Evolutionary conservation across 2,113 vertebrate genomes (phyloP).

Genomic region (Nothocercus julius): DNA sequence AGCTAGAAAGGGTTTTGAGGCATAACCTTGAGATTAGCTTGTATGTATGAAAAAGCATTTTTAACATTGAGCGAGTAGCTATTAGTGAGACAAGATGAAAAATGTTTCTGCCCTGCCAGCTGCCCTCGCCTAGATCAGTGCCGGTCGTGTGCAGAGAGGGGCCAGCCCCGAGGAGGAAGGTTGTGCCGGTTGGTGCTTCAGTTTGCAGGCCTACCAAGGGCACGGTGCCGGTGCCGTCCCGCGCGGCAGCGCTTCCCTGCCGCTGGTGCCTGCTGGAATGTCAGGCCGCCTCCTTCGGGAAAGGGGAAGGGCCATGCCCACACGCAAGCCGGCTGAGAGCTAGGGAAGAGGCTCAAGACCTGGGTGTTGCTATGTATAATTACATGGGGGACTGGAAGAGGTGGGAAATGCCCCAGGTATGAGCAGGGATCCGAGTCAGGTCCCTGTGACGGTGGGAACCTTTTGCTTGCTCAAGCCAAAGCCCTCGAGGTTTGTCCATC

Average conservation of each 20-base stretch:
- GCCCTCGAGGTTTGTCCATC: accelerated
- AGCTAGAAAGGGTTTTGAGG: background rate
- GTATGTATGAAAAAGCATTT: background rate
- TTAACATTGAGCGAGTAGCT: background rate
- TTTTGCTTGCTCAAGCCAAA: background rate
- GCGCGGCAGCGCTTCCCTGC: background rate
- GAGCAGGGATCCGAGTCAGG: background rate
- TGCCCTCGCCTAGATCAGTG: background rate
- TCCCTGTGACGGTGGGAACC: background rate
- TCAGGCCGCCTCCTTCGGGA: background rate
- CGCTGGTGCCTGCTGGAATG: background rate
- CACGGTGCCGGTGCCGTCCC: background rate
- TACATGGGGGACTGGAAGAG: background rate
- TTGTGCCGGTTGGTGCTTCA: slow-evolving; percentile 22
- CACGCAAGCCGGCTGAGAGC: background rate
- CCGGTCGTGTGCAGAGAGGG: background rate
- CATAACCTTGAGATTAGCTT: slow-evolving; percentile 10
- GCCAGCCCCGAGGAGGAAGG: background rate
- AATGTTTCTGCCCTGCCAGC: background rate
- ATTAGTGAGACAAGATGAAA: slow-evolving; percentile 39
- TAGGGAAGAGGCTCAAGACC: background rate
- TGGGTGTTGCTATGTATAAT: background rate
- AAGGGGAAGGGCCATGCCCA: background rate
- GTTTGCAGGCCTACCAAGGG: slow-evolving; percentile 33
- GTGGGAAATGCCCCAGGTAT: background rate